A percentile compares a stretch with the other conserved stretches of the same genome.
These are phyloP conservation scores for Limnephilus rhombicus DNA, from an alignment of 2,888 invertebrate species.

Conservation along the genomic window DNA sequence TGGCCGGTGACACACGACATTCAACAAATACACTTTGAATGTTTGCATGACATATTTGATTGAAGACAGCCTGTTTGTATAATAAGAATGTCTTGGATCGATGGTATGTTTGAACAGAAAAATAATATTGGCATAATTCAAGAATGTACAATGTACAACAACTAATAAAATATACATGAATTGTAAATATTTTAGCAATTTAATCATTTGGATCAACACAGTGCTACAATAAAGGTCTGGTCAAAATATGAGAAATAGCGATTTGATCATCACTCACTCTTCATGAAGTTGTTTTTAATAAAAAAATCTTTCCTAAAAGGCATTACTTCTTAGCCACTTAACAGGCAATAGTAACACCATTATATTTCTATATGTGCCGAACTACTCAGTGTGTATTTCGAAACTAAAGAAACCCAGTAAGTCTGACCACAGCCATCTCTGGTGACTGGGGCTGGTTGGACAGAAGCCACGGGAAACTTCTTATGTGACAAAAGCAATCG, in stretches of 20 bases:
- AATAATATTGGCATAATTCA: background rate
- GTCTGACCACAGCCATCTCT: conserved; percentile 13
- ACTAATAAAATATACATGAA: background rate
- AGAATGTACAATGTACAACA: background rate
- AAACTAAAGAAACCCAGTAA: conserved; percentile 19
- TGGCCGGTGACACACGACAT: conserved; percentile 7
- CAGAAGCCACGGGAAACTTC: conserved; percentile 3
- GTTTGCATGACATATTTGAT: conserved; percentile 21
- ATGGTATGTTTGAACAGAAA: background rate
- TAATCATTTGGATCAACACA: background rate
- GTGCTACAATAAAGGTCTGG: background rate
- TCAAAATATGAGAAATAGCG: background rate
- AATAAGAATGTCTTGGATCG: background rate
- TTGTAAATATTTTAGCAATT: background rate
- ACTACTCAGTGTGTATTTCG: background rate
- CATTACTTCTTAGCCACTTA: background rate
- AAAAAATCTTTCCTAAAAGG: background rate
- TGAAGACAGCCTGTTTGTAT: conserved; percentile 18
- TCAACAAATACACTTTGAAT: conserved; percentile 33
- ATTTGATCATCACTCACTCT: background rate
- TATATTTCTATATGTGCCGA: background rate
- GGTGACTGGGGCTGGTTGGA: conserved; percentile 12
- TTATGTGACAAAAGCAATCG: background rate
- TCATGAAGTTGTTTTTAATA: background rate
- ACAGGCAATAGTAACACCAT: background rate